A percentile compares a stretch with the other conserved stretches of the same genome.
phyloP scores from a whole-genome alignment of 1,140 invertebrate genomes.

The Caenorhabditis elegans region DNA sequence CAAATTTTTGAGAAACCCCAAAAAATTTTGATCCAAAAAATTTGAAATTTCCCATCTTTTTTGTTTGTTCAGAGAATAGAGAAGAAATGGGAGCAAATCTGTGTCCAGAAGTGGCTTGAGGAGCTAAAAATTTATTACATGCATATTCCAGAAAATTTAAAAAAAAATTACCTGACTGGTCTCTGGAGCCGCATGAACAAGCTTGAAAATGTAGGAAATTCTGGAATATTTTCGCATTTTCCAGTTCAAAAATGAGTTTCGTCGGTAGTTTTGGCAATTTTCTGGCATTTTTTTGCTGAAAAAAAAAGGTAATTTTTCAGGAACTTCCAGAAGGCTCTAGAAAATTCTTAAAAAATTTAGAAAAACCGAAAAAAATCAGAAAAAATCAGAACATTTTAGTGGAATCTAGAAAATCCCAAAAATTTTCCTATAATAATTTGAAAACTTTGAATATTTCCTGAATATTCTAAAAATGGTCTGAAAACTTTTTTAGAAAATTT shows the following conservation, averaged over 20 bases:
- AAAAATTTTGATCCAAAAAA: not conserved
- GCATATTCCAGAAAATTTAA: not conserved
- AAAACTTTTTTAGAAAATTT: too few relatives aligned
- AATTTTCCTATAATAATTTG: too few relatives aligned
- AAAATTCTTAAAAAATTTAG: too few relatives aligned
- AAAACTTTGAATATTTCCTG: too few relatives aligned
- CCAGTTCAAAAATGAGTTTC: not conserved
- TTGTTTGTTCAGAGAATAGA: not conserved
- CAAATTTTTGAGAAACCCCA: not conserved
- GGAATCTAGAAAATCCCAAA: too few relatives aligned
- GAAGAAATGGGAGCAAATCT: not conserved
- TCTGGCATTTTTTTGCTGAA: not conserved
- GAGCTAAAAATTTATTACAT: not conserved
- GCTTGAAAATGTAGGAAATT: not conserved
- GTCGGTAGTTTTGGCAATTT: not conserved
- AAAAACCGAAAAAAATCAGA: too few relatives aligned
- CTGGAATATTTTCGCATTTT: not conserved
- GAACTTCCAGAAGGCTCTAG: too few relatives aligned
- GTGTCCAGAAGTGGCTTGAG: not conserved
- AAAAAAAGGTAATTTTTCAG: too few relatives aligned
- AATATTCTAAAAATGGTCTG: too few relatives aligned
- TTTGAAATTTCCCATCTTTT: not conserved
- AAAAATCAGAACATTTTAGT: too few relatives aligned
- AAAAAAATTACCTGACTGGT: not conserved
- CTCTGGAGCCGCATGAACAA: not conserved